Evolutionary conservation across 2,797 vertebrate genomes (phyloP), one percentile per base, ranked within the genome.

Genomic region (Xiphorhynchus erythropygius): DNA sequence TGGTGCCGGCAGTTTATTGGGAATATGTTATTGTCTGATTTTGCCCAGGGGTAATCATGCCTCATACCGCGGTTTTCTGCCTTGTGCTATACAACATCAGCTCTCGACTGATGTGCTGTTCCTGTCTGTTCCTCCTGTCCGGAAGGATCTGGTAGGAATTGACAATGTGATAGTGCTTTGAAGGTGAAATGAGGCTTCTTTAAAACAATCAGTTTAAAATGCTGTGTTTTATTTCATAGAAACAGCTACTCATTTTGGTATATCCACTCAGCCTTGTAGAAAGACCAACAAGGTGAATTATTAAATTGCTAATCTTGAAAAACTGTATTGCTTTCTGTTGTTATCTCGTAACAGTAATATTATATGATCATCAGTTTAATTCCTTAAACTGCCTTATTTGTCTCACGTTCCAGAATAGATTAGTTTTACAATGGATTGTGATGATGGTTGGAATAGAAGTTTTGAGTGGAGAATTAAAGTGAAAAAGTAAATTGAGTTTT

Each of bases 51-150:
- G n/a, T 84, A 56, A n/a, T 68, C 33, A 32, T 81, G 7, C 37
- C 39, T 33, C 27, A 1, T 15, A 3, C 5, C 1, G 7, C 17
- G 19, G 1, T 49, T 46, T 60, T 63, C 2, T 44, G 0, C 24
- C 8, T 8, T 41, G 24, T 7, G 15, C 10, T 18, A 50, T 15
- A 4, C 15, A 24, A 13, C 44, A 42, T n/a, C 30, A 35, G 25
- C 9, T 67, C 33, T 69, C 7, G 2, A 1, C 2, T 7, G 27
- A 11, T 25, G 17, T 25, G 41, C 57, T 18, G 1, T 18, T 28
- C 22, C 17, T 46, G 10, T 6, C 57, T 18, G 1, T 18, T 28
- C 22, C 17, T 46, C 11, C 7, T 80, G 15, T 25, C 23, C 49
- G 44, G 78, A 70, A 59, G 52, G 12, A 27, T 56, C 23, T 50